Base-by-base conservation (phyloP, 2,888 invertebrate genomes). In the Geophilus truncorum region DNA sequence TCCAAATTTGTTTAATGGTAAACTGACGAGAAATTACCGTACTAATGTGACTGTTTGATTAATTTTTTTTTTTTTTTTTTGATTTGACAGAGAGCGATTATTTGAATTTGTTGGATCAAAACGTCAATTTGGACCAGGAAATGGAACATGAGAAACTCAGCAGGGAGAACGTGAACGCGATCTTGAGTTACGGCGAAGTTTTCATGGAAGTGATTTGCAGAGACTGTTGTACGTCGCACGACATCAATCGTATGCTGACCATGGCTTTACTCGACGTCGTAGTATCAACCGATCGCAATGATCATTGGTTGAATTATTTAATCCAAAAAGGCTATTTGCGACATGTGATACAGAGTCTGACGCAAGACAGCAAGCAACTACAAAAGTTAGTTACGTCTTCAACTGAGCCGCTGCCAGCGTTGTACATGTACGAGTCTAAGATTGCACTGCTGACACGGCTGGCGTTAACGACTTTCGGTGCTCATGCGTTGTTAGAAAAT, bases 381-480 rank as follows among this genome's bases (percentile, higher is more conserved):
- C 88, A 89, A 80, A 89, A 89, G 3, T 90, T 92, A n/a, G 85
- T 94, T 75, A 91, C 92, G 84, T 90, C 83, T 62, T 84, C 86
- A 32, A 85, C 86, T 90, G 15, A 90, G 89, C 83, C 86, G 0
- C 36, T 96, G 70, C 91, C 93, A 81, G 92, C 92, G 0, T 87
- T 96, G 0, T 96, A 94, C 88, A 91, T 95, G 18, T 96, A 94
- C 87, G 94, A 95, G 86, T 93, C 95, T 0, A 94, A 94, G 88
- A 92, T 96, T 92, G 85, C 86, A 34, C 82, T 87, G 81, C 82
- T 87, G 82, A 85, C 85, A 0, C 82, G 86, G 32, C 83, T 86
- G 7, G 86, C 85, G 2, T 84, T 84, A 82, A 84, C 85, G 4
- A 83, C 84, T 3, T 84, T 83, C 25, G 87, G 87, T 12, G 87